Conservation (phyloP, 2,888 invertebrate species). For the Andrena flavipes region DNA sequence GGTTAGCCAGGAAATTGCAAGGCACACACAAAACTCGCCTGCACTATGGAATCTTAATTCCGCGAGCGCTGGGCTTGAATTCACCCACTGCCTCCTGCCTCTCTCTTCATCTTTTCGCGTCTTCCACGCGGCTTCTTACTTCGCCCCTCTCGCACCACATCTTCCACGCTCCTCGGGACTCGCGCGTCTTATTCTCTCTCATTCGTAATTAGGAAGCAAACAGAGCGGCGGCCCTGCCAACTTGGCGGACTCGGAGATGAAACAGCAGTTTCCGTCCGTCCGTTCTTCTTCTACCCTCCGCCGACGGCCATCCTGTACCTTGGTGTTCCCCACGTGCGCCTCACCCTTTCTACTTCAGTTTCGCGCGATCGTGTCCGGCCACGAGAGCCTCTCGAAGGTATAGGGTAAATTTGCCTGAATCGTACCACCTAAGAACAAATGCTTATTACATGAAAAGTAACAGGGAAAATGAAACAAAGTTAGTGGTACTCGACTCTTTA, state of each 20-base stretch:
- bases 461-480: too few relatives aligned
- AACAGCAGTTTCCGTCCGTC: constrained; percentile 78
- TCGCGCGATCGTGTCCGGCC: constrained; percentile 45
- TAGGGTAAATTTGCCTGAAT: too few relatives aligned
- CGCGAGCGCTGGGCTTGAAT: constrained; percentile 64
- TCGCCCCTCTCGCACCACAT: constrained; percentile 32
- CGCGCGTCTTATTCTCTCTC: constrained; percentile 71
- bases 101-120: constrained; percentile 29
- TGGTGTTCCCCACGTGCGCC: constrained; percentile 20
- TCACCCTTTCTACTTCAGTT: neutral
- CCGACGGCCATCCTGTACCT: neutral
- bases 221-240: constrained; percentile 80
- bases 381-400: constrained; percentile 42
- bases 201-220: constrained; percentile 81
- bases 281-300: constrained; percentile 66
- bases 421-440: too few relatives aligned
- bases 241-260: constrained; percentile 80
- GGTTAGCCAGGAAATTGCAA: constrained; percentile 80
- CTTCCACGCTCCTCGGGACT: constrained; percentile 16
- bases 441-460: too few relatives aligned
- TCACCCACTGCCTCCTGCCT: constrained; percentile 60
- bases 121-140: constrained; percentile 29
- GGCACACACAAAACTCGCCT: constrained; percentile 77
- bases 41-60: constrained; percentile 80
- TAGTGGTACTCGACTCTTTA: too few relatives aligned